Conservation (phyloP, 2,797 vertebrate genomes). For the Discoglossus pictus region DNA sequence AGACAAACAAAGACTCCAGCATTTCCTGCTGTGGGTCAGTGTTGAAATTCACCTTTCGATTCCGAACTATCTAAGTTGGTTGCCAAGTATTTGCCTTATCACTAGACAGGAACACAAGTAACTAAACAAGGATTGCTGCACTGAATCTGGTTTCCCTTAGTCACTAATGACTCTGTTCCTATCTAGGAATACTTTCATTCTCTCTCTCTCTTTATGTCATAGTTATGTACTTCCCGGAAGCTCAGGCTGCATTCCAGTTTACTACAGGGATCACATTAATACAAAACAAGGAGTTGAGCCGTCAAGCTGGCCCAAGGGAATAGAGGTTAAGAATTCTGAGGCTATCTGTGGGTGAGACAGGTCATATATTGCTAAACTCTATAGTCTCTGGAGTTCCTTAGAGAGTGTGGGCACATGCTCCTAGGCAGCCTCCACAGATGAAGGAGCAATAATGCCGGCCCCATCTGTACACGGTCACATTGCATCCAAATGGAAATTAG, state of each 20-base stretch:
- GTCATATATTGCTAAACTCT: conserved; percentile 58
- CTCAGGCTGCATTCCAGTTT: conserved; percentile 75
- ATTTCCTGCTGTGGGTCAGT: conserved; percentile 63
- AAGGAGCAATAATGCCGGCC: no score
- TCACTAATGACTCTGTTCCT: conserved; percentile 60
- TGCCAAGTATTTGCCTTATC: conserved; percentile 57
- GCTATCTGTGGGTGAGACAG: conserved; percentile 62
- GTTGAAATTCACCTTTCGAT: conserved; percentile 65
- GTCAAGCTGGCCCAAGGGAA: conserved; percentile 68
- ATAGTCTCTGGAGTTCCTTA: no score
- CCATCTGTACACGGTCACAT: no score
- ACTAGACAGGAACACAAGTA: conserved; percentile 58
- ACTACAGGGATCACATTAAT: conserved; percentile 69
- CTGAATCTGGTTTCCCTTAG: conserved; percentile 61
- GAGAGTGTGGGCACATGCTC: no score
- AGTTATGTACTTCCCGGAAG: conserved; percentile 76
- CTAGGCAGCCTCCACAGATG: conserved; percentile 6
- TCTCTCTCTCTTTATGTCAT: conserved; percentile 54
- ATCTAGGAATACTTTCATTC: conserved; percentile 64
- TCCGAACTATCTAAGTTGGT: conserved; percentile 60
- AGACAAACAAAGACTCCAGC: conserved; percentile 67
- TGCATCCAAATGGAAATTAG: no score
- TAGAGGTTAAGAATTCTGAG: conserved; percentile 66
- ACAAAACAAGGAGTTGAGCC: conserved; percentile 70
- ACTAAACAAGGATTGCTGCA: conserved; percentile 55